These are phyloP conservation scores for Itoplectis maculator DNA, from an alignment of 2,888 invertebrate species.

Conservation along the genomic window DNA sequence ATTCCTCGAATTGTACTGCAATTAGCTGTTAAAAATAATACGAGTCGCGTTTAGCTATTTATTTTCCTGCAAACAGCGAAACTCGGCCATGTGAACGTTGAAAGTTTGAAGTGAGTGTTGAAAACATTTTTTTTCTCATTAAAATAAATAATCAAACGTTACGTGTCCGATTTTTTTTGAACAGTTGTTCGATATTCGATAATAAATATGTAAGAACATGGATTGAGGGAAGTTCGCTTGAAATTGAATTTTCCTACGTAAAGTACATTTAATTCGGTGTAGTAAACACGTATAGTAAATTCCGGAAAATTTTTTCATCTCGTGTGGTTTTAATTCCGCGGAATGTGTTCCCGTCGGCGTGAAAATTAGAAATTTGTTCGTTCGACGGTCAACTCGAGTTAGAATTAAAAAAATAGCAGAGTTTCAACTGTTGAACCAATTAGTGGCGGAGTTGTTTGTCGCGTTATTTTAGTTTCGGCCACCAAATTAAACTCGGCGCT, in stretches of 20 bases:
- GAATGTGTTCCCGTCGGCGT: not conserved
- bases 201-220: too few relatives aligned
- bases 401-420: not conserved
- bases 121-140: too few relatives aligned
- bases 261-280: too few relatives aligned
- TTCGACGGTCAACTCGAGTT: conserved; percentile 9
- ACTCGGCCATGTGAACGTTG: not conserved
- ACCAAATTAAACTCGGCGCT: conserved; percentile 51
- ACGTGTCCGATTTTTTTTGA: too few relatives aligned
- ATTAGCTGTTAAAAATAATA: conserved; percentile 14
- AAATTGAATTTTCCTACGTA: too few relatives aligned
- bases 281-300: not conserved
- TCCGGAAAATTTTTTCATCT: not conserved
- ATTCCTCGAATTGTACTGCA: conserved; percentile 1
- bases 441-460: conserved; percentile 13
- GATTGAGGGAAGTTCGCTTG: too few relatives aligned
- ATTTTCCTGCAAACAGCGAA: not conserved
- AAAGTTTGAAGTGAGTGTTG: too few relatives aligned
- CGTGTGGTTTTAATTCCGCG: not conserved
- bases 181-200: too few relatives aligned
- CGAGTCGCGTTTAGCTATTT: not conserved
- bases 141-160: too few relatives aligned
- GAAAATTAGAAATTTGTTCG: conserved; percentile 20
- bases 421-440: conserved; percentile 21
- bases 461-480: conserved; percentile 36